These are phyloP conservation scores for Drosophila prolongata DNA, from an alignment of 2,888 invertebrate genomes.

Conservation along the genomic window DNA sequence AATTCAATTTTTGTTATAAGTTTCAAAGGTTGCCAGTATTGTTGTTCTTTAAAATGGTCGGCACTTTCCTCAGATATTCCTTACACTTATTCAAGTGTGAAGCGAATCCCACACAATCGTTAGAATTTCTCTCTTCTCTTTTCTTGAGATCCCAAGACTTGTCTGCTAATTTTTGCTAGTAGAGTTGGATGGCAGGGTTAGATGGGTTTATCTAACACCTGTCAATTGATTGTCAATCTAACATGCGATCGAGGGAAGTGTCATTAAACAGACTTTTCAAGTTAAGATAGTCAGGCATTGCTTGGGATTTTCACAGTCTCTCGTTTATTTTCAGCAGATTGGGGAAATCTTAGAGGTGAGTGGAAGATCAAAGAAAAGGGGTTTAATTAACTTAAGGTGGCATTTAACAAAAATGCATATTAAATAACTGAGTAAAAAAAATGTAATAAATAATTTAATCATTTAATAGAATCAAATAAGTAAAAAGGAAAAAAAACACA, in stretches of 20 bases:
- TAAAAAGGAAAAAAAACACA: not conserved
- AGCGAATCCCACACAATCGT: not conserved
- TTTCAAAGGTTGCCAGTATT: too few relatives aligned
- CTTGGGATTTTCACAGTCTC: constrained; percentile 1
- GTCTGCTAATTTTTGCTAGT: constrained; percentile 15
- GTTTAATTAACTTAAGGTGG: not conserved
- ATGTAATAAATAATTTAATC: too few relatives aligned
- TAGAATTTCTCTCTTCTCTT: not conserved
- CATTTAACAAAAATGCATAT: not conserved
- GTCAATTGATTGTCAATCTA: constrained; percentile 14
- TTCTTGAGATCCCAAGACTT: not conserved
- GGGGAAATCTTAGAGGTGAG: not conserved
- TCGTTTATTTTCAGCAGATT: not conserved
- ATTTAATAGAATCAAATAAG: not conserved
- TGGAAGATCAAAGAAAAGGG: not conserved
- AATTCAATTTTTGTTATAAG: too few relatives aligned
- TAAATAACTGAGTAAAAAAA: too few relatives aligned
- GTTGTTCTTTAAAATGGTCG: not conserved
- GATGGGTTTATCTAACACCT: constrained; percentile 18
- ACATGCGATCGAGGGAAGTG: constrained; percentile 10
- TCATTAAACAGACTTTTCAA: constrained; percentile 1
- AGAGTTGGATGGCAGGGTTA: constrained; percentile 3
- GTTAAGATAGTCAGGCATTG: not conserved
- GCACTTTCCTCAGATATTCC: not conserved
- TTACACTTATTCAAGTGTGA: constrained; percentile 3